Conservation (phyloP, 2,113 vertebrate species). For the Perca schrenkii region DNA sequence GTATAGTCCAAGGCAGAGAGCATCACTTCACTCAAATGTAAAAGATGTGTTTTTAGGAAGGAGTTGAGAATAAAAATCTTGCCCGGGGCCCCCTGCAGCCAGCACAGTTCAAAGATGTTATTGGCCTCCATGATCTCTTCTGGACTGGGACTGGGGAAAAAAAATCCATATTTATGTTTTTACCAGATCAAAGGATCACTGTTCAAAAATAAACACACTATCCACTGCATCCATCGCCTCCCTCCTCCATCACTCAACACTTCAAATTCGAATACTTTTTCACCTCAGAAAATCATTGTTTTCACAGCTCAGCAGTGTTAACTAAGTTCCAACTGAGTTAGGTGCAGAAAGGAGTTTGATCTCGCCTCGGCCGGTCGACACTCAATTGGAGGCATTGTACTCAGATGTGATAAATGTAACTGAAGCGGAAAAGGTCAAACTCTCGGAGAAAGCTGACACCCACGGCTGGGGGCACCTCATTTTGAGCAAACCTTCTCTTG, state of each 20-base stretch:
- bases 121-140: constrained; percentile 55
- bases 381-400: constrained; percentile 21
- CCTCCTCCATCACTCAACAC: constrained; percentile 12
- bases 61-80: constrained; percentile 38
- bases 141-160: constrained; percentile 30
- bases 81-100: constrained; percentile 38
- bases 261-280: constrained; percentile 5
- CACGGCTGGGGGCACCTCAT: constrained; percentile 15
- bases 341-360: neutral
- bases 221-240: constrained; percentile 23
- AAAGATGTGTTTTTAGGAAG: constrained; percentile 18
- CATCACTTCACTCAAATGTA: constrained; percentile 9
- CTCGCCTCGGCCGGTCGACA: neutral
- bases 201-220: constrained; percentile 55
- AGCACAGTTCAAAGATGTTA: constrained; percentile 58
- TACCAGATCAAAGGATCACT: constrained; percentile 55
- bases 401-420: constrained; percentile 31
- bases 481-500: neutral
- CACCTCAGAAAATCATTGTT: constrained; percentile 6
- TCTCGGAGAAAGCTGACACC: constrained; percentile 32
- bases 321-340: constrained; percentile 14
- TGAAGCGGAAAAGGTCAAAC: constrained; percentile 54
- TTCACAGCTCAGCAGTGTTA: constrained; percentile 12
- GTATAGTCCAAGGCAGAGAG: neutral
- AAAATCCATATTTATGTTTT: constrained; percentile 71